Conservation (phyloP, 2,797 vertebrate species). For the Alfaro cultratus region DNA sequence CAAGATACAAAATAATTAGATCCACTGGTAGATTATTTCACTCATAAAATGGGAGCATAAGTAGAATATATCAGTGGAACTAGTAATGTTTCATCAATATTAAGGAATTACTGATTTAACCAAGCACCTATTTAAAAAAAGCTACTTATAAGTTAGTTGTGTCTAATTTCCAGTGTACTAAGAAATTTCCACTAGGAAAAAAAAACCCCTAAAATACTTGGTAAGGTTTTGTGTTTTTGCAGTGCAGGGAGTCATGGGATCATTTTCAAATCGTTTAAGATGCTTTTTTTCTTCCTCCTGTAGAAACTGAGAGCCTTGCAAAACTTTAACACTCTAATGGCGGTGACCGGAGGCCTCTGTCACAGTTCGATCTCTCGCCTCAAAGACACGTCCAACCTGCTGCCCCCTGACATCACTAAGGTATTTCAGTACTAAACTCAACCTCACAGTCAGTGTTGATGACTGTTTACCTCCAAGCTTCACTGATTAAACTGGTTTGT, state of each 20-base stretch:
- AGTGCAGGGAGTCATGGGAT: neutral
- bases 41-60: too few species aligned
- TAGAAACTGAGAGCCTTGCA: constrained; percentile 88
- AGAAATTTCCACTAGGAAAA: too few species aligned
- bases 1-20: too few species aligned
- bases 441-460: neutral
- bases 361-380: constrained; percentile 93
- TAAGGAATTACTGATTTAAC: too few species aligned
- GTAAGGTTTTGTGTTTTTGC: too few species aligned
- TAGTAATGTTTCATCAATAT: too few species aligned
- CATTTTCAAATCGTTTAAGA: neutral
- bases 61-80: too few species aligned
- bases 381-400: constrained; percentile 88
- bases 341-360: constrained; percentile 90
- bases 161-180: too few species aligned
- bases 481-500: neutral
- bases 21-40: too few species aligned
- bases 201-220: too few species aligned
- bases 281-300: constrained; percentile 14
- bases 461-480: neutral
- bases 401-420: constrained; percentile 90
- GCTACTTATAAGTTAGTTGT: too few species aligned
- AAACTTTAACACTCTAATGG: constrained; percentile 96
- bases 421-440: constrained; percentile 60
- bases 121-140: too few species aligned